Conservation (phyloP, 2,797 vertebrate genomes). For the Chelonia mydas region DNA sequence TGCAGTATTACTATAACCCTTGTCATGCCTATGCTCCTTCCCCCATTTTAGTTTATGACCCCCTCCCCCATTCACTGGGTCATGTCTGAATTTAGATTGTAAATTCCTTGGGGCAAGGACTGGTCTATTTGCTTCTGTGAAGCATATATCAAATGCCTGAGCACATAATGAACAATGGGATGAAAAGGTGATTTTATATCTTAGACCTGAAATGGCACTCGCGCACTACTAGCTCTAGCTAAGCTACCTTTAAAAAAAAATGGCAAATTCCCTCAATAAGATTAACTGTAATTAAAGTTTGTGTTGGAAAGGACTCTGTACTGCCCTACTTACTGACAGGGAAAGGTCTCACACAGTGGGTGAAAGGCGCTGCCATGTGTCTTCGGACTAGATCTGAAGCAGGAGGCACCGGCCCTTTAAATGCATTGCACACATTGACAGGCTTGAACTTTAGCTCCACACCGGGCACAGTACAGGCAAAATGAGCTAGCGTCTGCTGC, state of each 20-base stretch:
- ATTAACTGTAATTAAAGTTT: background rate
- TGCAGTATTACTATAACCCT: conserved; percentile 37
- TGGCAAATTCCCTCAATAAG: background rate
- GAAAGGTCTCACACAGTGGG: background rate
- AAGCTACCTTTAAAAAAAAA: background rate
- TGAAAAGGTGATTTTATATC: background rate
- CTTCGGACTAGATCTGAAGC: too few species aligned
- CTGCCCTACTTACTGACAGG: background rate
- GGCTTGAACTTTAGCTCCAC: conserved; percentile 61
- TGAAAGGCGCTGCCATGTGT: background rate
- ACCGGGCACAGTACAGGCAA: background rate
- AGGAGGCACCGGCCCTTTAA: conserved; percentile 65
- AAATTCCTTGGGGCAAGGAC: background rate
- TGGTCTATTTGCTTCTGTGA: background rate
- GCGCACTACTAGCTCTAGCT: background rate
- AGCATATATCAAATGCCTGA: background rate
- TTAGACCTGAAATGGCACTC: background rate
- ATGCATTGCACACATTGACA: conserved; percentile 45
- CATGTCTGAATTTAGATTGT: background rate
- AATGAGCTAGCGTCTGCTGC: background rate
- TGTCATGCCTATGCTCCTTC: conserved; percentile 44
- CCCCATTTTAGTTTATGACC: conserved; percentile 23
- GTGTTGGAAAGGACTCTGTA: background rate
- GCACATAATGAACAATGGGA: background rate
- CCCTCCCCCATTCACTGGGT: background rate